These are phyloP conservation scores for Phocides pigmalion DNA, from an alignment of 1,140 invertebrate species.

Conservation along the genomic window DNA sequence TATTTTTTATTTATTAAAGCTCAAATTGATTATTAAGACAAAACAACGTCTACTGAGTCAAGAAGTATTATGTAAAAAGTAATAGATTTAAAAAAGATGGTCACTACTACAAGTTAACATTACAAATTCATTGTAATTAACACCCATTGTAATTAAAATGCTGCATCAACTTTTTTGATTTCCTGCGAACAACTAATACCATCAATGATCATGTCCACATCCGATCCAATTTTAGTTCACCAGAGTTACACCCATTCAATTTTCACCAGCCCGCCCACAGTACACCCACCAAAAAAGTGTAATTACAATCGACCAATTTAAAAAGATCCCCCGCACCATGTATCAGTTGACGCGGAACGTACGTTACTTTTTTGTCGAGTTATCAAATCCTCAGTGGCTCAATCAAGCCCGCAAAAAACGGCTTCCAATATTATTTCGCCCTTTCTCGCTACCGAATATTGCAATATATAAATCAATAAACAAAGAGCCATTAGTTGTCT, in stretches of 20 bases:
- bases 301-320: constrained; percentile 56
- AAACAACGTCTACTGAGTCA: too few species aligned
- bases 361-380: constrained; percentile 50
- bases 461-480: constrained; percentile 80
- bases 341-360: constrained; percentile 30
- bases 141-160: constrained; percentile 1
- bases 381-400: constrained; percentile 60
- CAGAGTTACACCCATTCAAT: constrained; percentile 61
- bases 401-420: constrained; percentile 64
- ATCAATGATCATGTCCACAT: constrained; percentile 25
- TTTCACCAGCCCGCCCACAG: constrained; percentile 64
- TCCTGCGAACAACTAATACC: background rate
- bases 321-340: constrained; percentile 40
- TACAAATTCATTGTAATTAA: background rate
- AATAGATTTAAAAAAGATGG: too few species aligned
- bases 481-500: constrained; percentile 81
- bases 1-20: too few species aligned
- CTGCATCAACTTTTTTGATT: background rate
- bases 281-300: constrained; percentile 59
- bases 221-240: constrained; percentile 46
- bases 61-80: too few species aligned
- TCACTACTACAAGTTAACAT: too few species aligned
- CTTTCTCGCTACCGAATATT: constrained; percentile 78
- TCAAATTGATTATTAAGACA: too few species aligned
- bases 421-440: constrained; percentile 58